phyloP scores from a whole-genome alignment of 53 echinoderm and acorn worm genomes.

The Paelopatides confundens region DNA sequence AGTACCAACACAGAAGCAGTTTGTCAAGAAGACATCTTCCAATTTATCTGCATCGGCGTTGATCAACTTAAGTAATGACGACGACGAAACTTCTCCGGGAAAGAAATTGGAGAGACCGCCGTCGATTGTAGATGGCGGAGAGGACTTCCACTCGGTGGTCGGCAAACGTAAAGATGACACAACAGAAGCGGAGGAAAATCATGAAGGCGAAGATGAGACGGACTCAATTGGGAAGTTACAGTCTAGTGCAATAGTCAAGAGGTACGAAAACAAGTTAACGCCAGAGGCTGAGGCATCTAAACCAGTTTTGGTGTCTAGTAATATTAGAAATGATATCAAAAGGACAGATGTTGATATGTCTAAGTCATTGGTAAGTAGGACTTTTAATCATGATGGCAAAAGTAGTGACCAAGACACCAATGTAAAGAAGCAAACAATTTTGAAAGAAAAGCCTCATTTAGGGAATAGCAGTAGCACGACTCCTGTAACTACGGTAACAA shows the following conservation, averaged over 20 bases:
- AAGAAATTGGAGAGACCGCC: not conserved
- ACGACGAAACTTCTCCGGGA: not conserved
- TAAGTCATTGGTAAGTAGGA: not conserved
- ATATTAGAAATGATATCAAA: not conserved
- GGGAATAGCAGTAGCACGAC: not conserved
- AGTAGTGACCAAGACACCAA: not conserved
- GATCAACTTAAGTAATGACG: constrained; percentile 9
- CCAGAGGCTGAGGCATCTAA: not conserved
- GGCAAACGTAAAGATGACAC: not conserved
- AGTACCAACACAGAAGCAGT: not conserved
- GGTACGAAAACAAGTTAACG: not conserved
- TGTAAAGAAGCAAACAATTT: not conserved
- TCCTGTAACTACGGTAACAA: not conserved
- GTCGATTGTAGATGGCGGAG: not conserved
- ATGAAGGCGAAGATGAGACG: constrained; percentile 7
- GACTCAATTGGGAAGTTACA: not conserved
- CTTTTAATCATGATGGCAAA: not conserved
- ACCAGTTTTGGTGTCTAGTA: not conserved
- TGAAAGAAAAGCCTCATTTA: not conserved
- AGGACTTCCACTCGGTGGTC: not conserved
- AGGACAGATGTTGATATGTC: not conserved
- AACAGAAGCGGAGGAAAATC: not conserved
- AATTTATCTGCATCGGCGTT: constrained; percentile 15
- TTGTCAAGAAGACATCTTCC: constrained; percentile 19
- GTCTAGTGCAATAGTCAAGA: not conserved